Conservation (phyloP, 64 coral and sea anemone genomes). For the Anthopleura sola region DNA sequence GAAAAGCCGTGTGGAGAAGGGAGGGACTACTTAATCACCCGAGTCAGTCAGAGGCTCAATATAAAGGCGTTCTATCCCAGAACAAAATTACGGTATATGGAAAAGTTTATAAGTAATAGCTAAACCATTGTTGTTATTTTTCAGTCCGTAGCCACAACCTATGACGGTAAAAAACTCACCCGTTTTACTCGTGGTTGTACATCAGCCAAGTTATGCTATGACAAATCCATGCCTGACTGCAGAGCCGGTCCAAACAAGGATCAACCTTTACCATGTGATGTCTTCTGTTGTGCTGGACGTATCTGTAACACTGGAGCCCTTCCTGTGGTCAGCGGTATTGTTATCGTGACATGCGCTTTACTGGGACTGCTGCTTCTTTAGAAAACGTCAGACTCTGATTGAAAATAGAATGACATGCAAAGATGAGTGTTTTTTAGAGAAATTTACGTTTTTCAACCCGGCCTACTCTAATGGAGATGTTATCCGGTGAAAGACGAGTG, state of each 20-base stretch:
- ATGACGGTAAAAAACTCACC: neutral
- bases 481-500: no score
- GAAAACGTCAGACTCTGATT: neutral
- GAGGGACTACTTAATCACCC: no score
- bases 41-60: no score
- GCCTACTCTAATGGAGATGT: no score
- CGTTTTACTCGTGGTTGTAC: neutral
- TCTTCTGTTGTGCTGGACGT: neutral
- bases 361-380: neutral
- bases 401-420: neutral
- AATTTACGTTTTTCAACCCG: no score
- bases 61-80: no score
- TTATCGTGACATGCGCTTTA: neutral
- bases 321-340: constrained; percentile 14
- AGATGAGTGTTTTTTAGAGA: no score
- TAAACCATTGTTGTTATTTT: neutral
- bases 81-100: no score
- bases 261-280: neutral
- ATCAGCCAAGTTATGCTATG: neutral
- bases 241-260: neutral
- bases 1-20: no score
- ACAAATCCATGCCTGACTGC: neutral
- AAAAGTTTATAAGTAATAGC: neutral
- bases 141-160: neutral
- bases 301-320: neutral